Conservation (phyloP, 64 coral and sea anemone genomes). For the Hydrozoanthus tunicans region DNA sequence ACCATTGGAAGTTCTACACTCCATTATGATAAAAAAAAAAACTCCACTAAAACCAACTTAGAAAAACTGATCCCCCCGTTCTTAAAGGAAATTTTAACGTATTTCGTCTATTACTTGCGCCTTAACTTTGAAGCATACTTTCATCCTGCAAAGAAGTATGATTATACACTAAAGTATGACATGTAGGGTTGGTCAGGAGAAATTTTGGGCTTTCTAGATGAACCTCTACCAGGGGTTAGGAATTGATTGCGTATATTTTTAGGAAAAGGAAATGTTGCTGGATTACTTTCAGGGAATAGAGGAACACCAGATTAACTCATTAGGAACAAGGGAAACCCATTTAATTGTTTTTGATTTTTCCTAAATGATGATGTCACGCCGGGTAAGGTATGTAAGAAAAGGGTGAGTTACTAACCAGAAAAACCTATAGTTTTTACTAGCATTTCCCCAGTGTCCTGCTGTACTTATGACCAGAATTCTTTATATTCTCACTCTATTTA, state of each 20-base stretch:
- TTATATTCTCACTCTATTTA: not conserved
- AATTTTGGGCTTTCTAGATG: not conserved
- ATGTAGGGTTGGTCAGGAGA: not conserved
- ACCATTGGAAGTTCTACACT: not conserved
- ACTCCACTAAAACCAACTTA: not conserved
- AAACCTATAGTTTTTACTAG: too few species aligned
- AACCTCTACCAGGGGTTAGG: too few species aligned
- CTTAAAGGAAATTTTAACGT: not conserved
- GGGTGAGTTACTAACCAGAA: too few species aligned
- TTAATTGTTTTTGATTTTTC: too few species aligned
- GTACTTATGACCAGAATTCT: not conserved
- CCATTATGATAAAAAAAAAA: not conserved
- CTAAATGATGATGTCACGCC: too few species aligned
- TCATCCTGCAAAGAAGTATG: not conserved
- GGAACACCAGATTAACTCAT: too few species aligned
- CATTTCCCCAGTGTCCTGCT: not conserved
- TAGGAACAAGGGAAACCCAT: too few species aligned
- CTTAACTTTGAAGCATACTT: not conserved
- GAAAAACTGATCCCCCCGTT: not conserved
- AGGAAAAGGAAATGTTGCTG: too few species aligned
- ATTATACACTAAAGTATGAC: not conserved
- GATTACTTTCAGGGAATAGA: too few species aligned
- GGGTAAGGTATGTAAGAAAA: too few species aligned
- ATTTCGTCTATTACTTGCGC: not conserved
- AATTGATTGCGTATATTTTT: too few species aligned